Evolutionary conservation across 2,888 invertebrate species (phyloP).

Genomic region (Scaptomyza flava): DNA sequence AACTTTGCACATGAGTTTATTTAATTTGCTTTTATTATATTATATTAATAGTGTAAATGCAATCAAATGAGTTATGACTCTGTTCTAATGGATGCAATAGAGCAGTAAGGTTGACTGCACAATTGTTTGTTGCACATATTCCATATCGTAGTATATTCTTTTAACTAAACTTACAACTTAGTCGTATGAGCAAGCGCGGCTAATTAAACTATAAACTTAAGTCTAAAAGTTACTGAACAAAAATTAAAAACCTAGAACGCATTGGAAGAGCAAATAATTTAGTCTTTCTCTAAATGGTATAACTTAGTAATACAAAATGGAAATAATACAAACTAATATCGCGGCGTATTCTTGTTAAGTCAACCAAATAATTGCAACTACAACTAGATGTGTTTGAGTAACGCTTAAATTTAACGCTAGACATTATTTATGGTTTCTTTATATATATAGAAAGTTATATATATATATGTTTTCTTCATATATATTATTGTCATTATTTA

Average conservation of each 20-base stretch:
- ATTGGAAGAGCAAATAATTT: conserved; percentile 79
- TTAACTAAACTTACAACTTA: conserved; percentile 60
- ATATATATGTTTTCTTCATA: conserved; percentile 46
- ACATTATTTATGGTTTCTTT: conserved; percentile 50
- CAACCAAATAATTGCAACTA: conserved; percentile 32
- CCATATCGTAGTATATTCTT: conserved; percentile 12
- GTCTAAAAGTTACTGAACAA: conserved; percentile 44
- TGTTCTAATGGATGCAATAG: conserved; percentile 46
- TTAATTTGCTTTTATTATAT: conserved; percentile 31
- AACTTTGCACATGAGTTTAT: conserved; percentile 15
- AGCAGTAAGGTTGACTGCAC: conserved; percentile 33
- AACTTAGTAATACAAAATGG: conserved; percentile 60
- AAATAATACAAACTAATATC: conserved; percentile 66
- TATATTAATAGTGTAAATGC: conserved; percentile 59
- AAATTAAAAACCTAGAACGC: conserved; percentile 59
- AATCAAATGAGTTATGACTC: conserved; percentile 68
- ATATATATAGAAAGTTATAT: conserved; percentile 43
- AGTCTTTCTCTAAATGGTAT: conserved; percentile 64
- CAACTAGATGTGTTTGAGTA: conserved; percentile 46
- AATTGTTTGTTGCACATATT: conserved; percentile 49
- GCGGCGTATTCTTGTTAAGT: conserved; percentile 50
- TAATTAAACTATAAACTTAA: conserved; percentile 70
- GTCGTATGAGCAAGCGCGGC: conserved; percentile 74
- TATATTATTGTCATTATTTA: conserved; percentile 80
- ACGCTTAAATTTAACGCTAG: conserved; percentile 69